These are phyloP conservation scores for Belonocnema kinseyi DNA, from an alignment of 1,140 invertebrate species.

Conservation along the genomic window DNA sequence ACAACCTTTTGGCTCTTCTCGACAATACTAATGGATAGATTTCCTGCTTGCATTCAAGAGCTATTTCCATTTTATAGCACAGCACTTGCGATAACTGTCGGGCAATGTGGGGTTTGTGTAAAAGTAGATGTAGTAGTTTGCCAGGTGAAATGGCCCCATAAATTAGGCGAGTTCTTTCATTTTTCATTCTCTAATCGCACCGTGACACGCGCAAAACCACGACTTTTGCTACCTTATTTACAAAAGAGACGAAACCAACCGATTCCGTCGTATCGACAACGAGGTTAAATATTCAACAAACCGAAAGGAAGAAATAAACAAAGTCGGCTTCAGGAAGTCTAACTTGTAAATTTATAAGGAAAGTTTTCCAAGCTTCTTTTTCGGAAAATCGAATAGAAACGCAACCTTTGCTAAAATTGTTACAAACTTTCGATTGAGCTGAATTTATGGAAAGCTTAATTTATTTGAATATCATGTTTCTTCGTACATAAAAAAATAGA, in stretches of 20 bases:
- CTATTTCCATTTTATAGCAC: slow-evolving; percentile 13
- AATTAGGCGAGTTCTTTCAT: slow-evolving; percentile 1
- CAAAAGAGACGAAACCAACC: slow-evolving; percentile 14
- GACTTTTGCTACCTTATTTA: slow-evolving; percentile 12
- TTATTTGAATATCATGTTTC: background rate
- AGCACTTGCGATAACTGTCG: slow-evolving; percentile 13
- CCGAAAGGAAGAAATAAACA: background rate
- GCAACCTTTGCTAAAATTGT: slow-evolving; percentile 13
- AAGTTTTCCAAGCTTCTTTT: slow-evolving; percentile 13
- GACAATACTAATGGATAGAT: background rate
- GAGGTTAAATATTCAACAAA: slow-evolving; percentile 5
- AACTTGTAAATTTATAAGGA: slow-evolving; percentile 30
- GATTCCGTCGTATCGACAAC: background rate
- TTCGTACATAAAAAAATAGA: too few relatives aligned
- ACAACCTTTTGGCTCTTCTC: background rate
- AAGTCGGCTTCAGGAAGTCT: slow-evolving; percentile 9
- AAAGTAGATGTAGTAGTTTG: background rate
- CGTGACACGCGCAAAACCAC: background rate
- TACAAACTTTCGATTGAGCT: slow-evolving; percentile 10
- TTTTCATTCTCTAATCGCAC: slow-evolving; percentile 4
- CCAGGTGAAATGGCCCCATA: slow-evolving; percentile 24
- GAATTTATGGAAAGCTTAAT: slow-evolving; percentile 14
- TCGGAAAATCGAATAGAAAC: slow-evolving; percentile 22
- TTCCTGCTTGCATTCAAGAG: background rate
- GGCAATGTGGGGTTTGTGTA: background rate